Percentiles rank a stretch among this genome's conserved stretches.
These are phyloP conservation scores for Hemitrygon akajei DNA, from an alignment of 2,797 vertebrate genomes.

Conservation along the genomic window DNA sequence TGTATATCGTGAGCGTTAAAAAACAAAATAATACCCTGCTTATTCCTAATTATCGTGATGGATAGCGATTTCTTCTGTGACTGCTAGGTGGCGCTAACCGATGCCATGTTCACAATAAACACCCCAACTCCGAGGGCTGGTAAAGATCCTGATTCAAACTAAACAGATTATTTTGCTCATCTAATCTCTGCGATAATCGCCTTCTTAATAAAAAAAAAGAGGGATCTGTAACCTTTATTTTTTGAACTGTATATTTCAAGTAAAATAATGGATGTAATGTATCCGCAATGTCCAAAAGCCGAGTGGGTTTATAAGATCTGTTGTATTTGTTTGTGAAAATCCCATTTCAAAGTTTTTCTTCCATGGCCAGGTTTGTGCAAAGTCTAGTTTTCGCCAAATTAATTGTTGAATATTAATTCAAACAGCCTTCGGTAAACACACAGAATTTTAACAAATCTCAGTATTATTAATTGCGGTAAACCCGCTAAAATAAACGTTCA, in stretches of 20 bases:
- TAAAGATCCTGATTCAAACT: not conserved
- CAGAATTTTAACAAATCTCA: not conserved
- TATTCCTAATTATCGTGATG: not conserved
- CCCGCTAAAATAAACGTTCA: not conserved
- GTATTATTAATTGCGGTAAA: not conserved
- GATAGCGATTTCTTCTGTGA: not conserved
- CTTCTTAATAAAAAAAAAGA: not conserved
- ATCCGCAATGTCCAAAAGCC: not conserved
- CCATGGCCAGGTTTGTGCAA: not conserved
- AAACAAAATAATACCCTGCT: not conserved
- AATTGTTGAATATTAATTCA: not conserved
- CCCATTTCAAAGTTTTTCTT: not conserved
- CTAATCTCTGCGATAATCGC: not conserved
- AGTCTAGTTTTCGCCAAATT: not conserved
- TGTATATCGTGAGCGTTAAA: not conserved
- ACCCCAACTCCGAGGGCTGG: not conserved
- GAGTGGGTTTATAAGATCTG: not conserved
- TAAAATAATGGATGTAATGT: not conserved
- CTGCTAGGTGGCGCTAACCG: constrained; percentile 29
- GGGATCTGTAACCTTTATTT: not conserved
- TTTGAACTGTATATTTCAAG: not conserved
- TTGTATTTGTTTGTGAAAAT: not conserved
- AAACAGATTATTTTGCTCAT: not conserved
- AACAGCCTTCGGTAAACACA: not conserved
- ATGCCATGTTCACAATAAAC: not conserved